Evolutionary conservation across 2,888 invertebrate genomes (phyloP).

Genomic region (Drosophila recens): DNA sequence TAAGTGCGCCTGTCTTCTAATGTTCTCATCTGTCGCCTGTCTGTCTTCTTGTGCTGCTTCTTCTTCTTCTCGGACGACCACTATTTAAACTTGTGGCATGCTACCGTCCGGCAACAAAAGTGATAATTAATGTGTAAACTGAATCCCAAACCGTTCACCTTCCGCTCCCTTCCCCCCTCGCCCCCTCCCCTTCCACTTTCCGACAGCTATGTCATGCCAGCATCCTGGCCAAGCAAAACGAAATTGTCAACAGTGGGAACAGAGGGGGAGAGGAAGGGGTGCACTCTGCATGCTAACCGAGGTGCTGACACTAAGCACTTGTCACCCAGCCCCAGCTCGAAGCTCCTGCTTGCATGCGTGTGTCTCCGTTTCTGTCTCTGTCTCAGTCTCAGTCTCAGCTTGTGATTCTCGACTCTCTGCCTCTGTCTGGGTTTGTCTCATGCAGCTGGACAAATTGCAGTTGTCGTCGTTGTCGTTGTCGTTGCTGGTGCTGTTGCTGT

Average conservation of each 20-base stretch:
- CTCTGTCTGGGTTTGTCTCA: constrained; percentile 50
- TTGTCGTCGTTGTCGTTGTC: constrained; percentile 71
- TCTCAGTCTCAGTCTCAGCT: constrained; percentile 15
- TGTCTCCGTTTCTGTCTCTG: constrained; percentile 32
- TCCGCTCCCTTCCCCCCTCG: constrained; percentile 22
- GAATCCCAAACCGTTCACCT: constrained; percentile 58
- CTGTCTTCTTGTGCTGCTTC: constrained; percentile 29
- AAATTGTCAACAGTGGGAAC: constrained; percentile 73
- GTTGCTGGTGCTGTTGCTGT: no score
- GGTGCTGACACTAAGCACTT: constrained; percentile 82
- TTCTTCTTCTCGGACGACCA: background rate
- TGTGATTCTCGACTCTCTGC: constrained; percentile 17
- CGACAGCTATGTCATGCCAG: constrained; percentile 30
- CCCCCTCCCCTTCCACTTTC: constrained; percentile 22
- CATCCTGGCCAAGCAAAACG: constrained; percentile 56
- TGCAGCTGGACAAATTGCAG: constrained; percentile 81
- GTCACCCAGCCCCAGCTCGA: constrained; percentile 69
- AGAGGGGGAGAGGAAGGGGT: background rate
- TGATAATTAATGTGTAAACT: constrained; percentile 84
- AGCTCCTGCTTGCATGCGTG: constrained; percentile 54
- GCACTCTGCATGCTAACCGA: constrained; percentile 75
- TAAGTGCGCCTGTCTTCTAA: constrained; percentile 65
- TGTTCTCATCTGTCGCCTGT: constrained; percentile 58
- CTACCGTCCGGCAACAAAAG: constrained; percentile 70
- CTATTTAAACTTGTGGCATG: constrained; percentile 25